A percentile compares a stretch with the other conserved stretches of the same genome.
These are phyloP conservation scores for Galeopterus variegatus DNA, from an alignment of 2,113 vertebrate genomes.

Conservation along the genomic window DNA sequence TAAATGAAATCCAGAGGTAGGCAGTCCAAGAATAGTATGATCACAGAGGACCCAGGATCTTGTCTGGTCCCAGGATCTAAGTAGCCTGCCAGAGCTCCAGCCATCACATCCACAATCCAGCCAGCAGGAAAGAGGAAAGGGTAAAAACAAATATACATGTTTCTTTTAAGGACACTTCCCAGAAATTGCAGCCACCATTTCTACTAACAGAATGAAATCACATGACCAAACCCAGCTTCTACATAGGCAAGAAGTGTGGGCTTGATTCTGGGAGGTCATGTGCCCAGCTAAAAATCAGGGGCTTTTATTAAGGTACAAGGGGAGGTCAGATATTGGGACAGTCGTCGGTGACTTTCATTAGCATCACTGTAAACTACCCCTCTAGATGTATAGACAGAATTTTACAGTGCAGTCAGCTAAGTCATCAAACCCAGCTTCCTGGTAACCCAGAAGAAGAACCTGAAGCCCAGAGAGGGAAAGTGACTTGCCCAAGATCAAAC, in stretches of 20 bases:
- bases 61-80: background rate
- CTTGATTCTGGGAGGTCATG: background rate
- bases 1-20: background rate
- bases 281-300: background rate
- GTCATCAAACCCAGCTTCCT: background rate
- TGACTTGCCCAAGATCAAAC: background rate
- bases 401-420: background rate
- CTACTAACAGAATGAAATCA: slow-evolving; percentile 22
- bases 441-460: background rate
- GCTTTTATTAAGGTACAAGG: background rate
- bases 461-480: background rate
- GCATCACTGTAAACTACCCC: background rate
- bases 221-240: background rate
- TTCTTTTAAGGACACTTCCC: background rate
- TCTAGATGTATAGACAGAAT: background rate
- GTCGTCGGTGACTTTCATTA: background rate
- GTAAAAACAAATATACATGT: background rate
- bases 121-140: background rate
- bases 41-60: background rate
- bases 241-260: background rate
- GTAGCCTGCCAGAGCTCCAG: slow-evolving; percentile 21
- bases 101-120: slow-evolving; percentile 32
- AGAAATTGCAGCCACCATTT: background rate
- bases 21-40: background rate
- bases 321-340: background rate